Base-by-base conservation (phyloP, 1,140 invertebrate species). In the Stegodyphus mimosarum region DNA sequence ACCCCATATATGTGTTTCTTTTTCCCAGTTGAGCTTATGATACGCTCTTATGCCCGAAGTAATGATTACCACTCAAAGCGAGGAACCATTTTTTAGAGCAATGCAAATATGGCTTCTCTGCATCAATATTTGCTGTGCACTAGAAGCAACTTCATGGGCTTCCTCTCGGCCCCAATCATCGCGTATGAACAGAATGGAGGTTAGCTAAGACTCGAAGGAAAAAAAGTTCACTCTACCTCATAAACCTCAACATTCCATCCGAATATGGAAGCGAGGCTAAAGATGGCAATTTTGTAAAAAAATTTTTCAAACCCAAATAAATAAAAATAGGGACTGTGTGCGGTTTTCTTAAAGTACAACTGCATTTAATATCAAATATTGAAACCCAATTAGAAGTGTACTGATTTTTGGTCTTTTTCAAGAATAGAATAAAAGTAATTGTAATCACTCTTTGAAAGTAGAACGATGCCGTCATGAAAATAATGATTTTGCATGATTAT, bases 61-160 rank as follows among this genome's bases (percentile, higher is more conserved):
- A 17, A 67, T 66, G 66, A 79, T 79, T 79, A 70, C 77, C 77
- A 53, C 77, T 79, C 51, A 63, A 79, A 79, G n/a, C 6, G n/a
- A 13, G 50, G 33, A 33, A 49, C 64, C 52, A 73, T 72, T 83
- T 83, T 70, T 80, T 76, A 64, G 55, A 66, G 79, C 52, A 51
- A 64, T 83, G 79, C 17, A 83, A 83, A 83, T 83, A 83, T 83
- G 79, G 79, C 69, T 73, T 83, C 79, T 51, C 71, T 73, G 70
- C 70, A 51, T 73, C 79, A 83, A 83, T 83, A 83, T 83, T 83
- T 83, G 70, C 49, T n/a, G 33, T 83, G 70, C 79, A 83, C 79
- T 83, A 83, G 79, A 83, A 7, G 13, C 70, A 83, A 72, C 79
- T 83, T 83, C 69, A 70, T 66, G 64, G 77, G 77, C 77, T 79